Base-by-base conservation (phyloP, 2,113 vertebrate genomes). In the Plectropomus leopardus region DNA sequence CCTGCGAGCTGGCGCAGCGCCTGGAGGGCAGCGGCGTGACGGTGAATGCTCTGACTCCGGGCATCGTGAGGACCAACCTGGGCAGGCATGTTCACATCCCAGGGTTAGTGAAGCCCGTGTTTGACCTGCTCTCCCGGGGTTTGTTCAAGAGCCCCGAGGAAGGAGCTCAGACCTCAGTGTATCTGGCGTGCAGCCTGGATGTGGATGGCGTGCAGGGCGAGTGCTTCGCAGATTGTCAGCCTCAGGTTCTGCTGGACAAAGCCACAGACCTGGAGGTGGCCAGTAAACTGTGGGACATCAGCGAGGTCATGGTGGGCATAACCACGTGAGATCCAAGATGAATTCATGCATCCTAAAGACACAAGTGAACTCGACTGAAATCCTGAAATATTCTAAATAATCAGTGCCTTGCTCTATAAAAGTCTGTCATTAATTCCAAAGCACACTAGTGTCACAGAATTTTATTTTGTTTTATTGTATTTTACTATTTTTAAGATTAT, bases 221-320 rank as follows among this genome's bases (percentile, higher is more conserved):
- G 72, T 97, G 97, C 82, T 98, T 97, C 76, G 96, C 97, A 32
- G 93, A 97, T 72, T 97, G 97, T 83, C 95, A 94, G 78, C 96
- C 97, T 80, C 96, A 96, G 83, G 92, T 94, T 8, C 94, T 97
- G 1, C 88, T 97, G 79, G 95, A 96, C 44, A 97, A 96, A 89
- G 97, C 96, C 68, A 94, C 92, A 74, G 96, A 98, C 85, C 95
- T 94, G 30, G 94, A 94, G 36, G 90, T 97, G 72, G 96, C 96
- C 3, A 94, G 95, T 80, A 98, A 97, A 89, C 92, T 98, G 48
- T 98, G 97, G 97, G 97, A 98, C 90, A 96, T 97, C 59, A 98
- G 97, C 89, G 96, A 98, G 86, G 95, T 97, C 58, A 96, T 97
- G 97, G 97, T 98, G 85, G 96, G 96, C 53, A 91, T 98, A 51